Evolutionary conservation across 2,797 vertebrate genomes (phyloP).

Genomic region (Sarcoramphus papa): DNA sequence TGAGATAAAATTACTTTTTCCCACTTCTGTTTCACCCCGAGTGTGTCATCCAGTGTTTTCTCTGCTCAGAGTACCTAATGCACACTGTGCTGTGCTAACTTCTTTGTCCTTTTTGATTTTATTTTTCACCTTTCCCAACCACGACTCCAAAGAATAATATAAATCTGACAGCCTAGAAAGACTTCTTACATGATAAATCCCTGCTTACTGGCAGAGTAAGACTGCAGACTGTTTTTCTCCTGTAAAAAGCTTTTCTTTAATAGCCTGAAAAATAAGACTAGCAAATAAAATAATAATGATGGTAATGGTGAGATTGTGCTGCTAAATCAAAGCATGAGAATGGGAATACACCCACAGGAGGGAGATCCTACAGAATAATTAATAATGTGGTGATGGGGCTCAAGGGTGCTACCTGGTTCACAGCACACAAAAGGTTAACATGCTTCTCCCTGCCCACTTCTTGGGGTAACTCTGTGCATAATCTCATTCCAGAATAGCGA

Average conservation of each 20-base stretch:
- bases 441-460: background rate
- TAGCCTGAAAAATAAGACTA: background rate
- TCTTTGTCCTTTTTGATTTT: constrained; percentile 45
- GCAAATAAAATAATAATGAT: background rate
- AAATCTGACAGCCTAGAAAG: constrained; percentile 6
- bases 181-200: background rate
- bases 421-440: background rate
- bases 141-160: background rate
- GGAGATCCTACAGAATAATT: background rate
- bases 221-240: background rate
- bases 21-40: constrained; percentile 10
- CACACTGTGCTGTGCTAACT: constrained; percentile 13
- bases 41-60: constrained; percentile 1
- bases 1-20: constrained; percentile 56
- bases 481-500: background rate
- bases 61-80: background rate
- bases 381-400: background rate
- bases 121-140: constrained; percentile 32
- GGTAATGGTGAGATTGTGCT: background rate
- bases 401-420: background rate
- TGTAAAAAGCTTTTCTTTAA: background rate
- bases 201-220: background rate
- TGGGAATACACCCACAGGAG: background rate
- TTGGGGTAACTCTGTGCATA: background rate
- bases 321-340: background rate